These are phyloP conservation scores for Illadopsis cleaveri DNA, from an alignment of 2,113 vertebrate species.

Conservation along the genomic window DNA sequence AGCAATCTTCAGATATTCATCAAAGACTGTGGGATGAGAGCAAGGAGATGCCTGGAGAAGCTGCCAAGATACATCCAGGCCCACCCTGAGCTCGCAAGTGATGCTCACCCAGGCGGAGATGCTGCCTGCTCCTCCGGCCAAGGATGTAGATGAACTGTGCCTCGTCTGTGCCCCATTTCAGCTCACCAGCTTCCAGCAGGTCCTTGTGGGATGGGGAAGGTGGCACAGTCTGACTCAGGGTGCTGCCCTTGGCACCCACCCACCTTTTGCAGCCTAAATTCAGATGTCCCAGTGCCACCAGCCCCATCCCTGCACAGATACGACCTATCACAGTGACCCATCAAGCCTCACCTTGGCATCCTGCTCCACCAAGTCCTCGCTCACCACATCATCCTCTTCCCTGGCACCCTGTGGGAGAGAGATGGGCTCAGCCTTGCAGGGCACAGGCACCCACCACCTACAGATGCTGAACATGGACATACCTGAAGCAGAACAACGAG, in stretches of 20 bases:
- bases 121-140: slow-evolving; percentile 90
- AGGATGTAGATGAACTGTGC: slow-evolving; percentile 94
- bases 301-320: background rate
- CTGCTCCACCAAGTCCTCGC: slow-evolving; percentile 88
- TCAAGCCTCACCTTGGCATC: slow-evolving; percentile 83
- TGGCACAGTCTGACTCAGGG: background rate
- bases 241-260: background rate
- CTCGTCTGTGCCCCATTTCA: slow-evolving; percentile 95
- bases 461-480: background rate
- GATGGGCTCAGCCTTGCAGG: background rate
- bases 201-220: slow-evolving; percentile 72
- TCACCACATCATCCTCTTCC: slow-evolving; percentile 89
- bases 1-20: slow-evolving; percentile 87
- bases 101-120: slow-evolving; percentile 88
- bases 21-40: slow-evolving; percentile 82
- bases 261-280: rapidly evolving
- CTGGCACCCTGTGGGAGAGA: slow-evolving; percentile 83
- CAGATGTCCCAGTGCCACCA: background rate
- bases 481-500: slow-evolving; percentile 94
- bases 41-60: background rate
- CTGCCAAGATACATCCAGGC: background rate
- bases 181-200: slow-evolving; percentile 89
- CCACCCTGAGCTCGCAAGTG: background rate
- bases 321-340: background rate
- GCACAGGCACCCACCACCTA: background rate